phyloP scores from a whole-genome alignment of 2,888 invertebrate genomes.

The Parnassius glacialis region DNA sequence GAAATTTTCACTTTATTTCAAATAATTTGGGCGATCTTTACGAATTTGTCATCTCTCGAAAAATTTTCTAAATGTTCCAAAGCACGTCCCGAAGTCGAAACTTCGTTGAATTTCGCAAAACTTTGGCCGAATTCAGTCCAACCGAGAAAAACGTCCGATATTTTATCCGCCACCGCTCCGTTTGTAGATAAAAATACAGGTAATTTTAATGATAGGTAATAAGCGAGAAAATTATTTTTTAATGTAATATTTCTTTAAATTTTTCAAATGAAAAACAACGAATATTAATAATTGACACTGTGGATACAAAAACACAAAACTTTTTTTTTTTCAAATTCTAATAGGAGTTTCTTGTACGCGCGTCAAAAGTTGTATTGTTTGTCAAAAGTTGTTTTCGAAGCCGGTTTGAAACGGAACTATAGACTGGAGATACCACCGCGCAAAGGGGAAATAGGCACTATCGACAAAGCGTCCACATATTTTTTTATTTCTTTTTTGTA shows the following conservation, averaged over 20 bases:
- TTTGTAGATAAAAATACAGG: neutral
- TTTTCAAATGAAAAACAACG: neutral
- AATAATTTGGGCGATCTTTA: constrained; percentile 36
- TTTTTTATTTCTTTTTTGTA: constrained; percentile 55
- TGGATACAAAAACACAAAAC: constrained; percentile 18
- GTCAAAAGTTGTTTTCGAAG: constrained; percentile 44
- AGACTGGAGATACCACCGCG: constrained; percentile 61
- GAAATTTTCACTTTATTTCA: constrained; percentile 51
- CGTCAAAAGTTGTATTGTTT: constrained; percentile 41
- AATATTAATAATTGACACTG: constrained; percentile 2
- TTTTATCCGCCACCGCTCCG: constrained; percentile 27
- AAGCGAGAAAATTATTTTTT: constrained; percentile 11
- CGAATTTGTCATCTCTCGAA: constrained; percentile 43
- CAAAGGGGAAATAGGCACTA: constrained; percentile 70
- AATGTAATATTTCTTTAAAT: constrained; percentile 8
- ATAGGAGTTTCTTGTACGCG: constrained; percentile 26
- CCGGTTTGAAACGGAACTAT: constrained; percentile 49
- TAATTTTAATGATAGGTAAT: neutral
- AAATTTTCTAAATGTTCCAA: constrained; percentile 34
- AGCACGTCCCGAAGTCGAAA: constrained; percentile 33
- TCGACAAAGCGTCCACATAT: constrained; percentile 70
- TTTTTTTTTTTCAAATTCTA: constrained; percentile 31
- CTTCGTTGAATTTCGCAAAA: constrained; percentile 36
- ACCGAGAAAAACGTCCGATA: constrained; percentile 32
- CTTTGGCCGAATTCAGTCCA: constrained; percentile 31